Evolutionary conservation across 2,797 vertebrate genomes (phyloP), one percentile per base, ranked within the genome.

Genomic region (Sebastes itinus): DNA sequence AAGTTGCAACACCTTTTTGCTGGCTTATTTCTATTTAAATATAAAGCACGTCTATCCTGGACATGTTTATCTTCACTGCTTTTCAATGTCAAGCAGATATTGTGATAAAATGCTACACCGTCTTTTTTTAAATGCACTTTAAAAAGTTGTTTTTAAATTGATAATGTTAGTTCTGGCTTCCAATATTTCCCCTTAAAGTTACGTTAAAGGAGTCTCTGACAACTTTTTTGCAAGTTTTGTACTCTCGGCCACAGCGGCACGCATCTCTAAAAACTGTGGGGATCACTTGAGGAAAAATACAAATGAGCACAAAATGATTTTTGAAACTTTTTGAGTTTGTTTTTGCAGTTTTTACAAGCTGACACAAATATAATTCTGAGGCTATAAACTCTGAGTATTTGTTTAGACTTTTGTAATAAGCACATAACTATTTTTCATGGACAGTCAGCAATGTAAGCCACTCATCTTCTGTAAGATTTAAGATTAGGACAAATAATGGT

Each of bases 221-320:
- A 78, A 71, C 30, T 78, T 78, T 63, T n/a, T 67, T 28, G 18
- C 2, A 60, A 54, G 18, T 75, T 75, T 64, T 79, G 30, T 22
- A 8, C 70, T 18, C 52, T 75, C 28, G 28, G 75, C 59, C 59
- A 56, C n/a, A 66, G 32, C 30, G 12, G 9, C 62, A 13, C 32
- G 16, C 22, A 63, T 35, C 72, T 54, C 9, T 56, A 14, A 67
- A 42, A 84, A 55, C 55, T 30, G 23, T 49, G 33, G 27, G 70
- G 56, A 55, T 35, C 20, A 2, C 23, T 76, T 8, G 2, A 27
- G 35, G 30, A 33, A 30, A 73, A 52, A 38, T 20, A 23, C 33
- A 69, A 72, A 66, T 23, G 3, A 25, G 49, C 13, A n/a, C 49
- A 16, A 38, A 68, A 20, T 27, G 6, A 70, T 72, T 27, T 11